Base-by-base conservation (phyloP, 1,140 invertebrate genomes). In the Drosophila burlai region DNA sequence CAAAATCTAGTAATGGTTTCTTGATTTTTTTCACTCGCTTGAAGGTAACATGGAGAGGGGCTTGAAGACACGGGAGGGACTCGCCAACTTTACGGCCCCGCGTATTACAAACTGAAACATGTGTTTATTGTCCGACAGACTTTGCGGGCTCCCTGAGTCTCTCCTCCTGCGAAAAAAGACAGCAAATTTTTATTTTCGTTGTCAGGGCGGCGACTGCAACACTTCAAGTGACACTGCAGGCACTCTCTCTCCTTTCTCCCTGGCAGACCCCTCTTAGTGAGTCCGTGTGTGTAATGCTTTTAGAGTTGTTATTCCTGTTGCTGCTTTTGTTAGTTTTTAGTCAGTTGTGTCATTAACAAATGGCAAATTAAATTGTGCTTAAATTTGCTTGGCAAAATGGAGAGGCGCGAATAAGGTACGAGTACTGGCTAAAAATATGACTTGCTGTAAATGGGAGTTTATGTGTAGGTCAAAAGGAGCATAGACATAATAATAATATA, bases 101-200 rank as follows among this genome's bases (percentile, higher is more conserved):
- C 81, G 84, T 75, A 83, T 86, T 86, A 87, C 83, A 86, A 89
- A 89, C 83, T 83, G 84, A 86, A 86, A 86, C 84, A 86, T 86
- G 84, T 86, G 83, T 86, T 86, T 86, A 86, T 86, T 86, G 80
- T 86, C 83, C 83, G 29, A 77, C 80, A 40, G 64, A 26, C 77
- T 63, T 63, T 47, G 38, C 11, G 46, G 52, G 36, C 55, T 67
- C 55, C 29, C 45, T 18, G 59, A 49, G 50, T 42, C 78, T 40
- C 43, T 38, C 4, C 50, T 26, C 63, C 42, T 38, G 65, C 38
- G 26, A 40, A 59, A 71, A 72, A 72, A 46, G 64, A 40, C 42
- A 34, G 64, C 24, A 47, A 71, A 71, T 71, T 71, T 71, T 71
- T 71, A 71, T 71, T 87, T 80, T 83, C 68, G 64, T 69, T 86